Evolutionary conservation across 92 coral and sea anemone genomes (phyloP), one percentile per base, ranked within the genome.

Genomic region (Epizoanthus scotinus): DNA sequence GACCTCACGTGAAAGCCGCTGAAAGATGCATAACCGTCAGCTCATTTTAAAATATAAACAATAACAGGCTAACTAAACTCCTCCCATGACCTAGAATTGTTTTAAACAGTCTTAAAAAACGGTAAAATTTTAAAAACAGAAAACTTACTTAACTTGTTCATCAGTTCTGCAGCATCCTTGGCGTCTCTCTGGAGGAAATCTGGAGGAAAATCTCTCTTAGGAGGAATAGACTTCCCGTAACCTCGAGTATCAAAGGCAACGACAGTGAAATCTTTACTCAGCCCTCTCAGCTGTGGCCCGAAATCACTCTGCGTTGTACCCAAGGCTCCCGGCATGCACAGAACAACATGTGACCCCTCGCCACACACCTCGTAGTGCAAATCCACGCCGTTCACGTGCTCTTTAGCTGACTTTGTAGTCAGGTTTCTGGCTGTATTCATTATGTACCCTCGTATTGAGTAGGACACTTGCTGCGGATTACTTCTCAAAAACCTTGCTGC

Each of bases 161-260:
- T 95, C 8, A 95, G 90, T 14, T 84, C 92, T n/a, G 90, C 94
- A 0, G 91, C 99, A 86, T 95, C 99, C 26, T 81, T 86, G 5
- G 99, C 99, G 55, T 95, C 99, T 71, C 99, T 87, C 59, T 74
- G 85, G 54, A 89, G 93, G 84, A 95, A 95, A 58, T 91, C 98
- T 17, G 80, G 69, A 0, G 99, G 99, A 52, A 93, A 95, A 88
- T 95, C 99, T 59, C 99, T 84, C 71, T 85, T 90, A 12, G 99
- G 99, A 10, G 99, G 99, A 53, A 90, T 89, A 19, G 99, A 93
- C 78, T 93, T 95, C 55, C 99, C 99, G 74, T 95, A 95, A 17
- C 99, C 99, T 54, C 99, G 87, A 38, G 99, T 98, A 84, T 95
- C 99, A 67, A 95, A 89, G 9, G 98, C 94, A 62, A 95, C 74